Evolutionary conservation across 2,797 vertebrate genomes (phyloP).

Genomic region (Neosilurus hyrtlii): DNA sequence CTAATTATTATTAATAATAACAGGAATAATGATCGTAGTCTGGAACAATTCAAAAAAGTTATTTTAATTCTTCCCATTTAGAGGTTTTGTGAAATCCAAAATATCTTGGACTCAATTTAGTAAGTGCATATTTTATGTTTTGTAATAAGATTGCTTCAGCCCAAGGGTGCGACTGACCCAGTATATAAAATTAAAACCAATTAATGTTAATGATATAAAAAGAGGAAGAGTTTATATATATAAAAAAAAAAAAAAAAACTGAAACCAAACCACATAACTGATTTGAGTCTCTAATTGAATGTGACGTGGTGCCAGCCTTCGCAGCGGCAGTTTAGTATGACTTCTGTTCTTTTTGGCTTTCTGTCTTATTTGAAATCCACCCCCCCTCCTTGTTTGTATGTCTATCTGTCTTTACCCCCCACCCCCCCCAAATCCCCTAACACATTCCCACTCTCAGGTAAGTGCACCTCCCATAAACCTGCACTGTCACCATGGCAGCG

Average conservation of each 20-base stretch:
- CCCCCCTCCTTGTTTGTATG: slow-evolving; percentile 56
- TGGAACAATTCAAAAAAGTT: too few species aligned
- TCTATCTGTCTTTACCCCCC: slow-evolving; percentile 55
- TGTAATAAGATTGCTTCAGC: slow-evolving; percentile 69
- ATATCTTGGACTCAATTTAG: not conserved
- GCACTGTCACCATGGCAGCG: slow-evolving; percentile 93
- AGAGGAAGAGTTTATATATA: slow-evolving; percentile 55
- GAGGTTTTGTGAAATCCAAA: not conserved
- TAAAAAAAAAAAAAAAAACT: slow-evolving; percentile 68
- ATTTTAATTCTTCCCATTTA: slow-evolving; percentile 37
- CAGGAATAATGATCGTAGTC: not conserved
- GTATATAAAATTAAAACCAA: slow-evolving; percentile 40
- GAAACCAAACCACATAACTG: slow-evolving; percentile 71
- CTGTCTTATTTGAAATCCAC: slow-evolving; percentile 69
- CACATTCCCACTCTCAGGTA: slow-evolving; percentile 81
- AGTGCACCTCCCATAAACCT: slow-evolving; percentile 77
- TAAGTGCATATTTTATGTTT: not conserved
- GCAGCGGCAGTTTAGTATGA: slow-evolving; percentile 78
- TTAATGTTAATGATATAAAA: slow-evolving; percentile 23
- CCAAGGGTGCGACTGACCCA: slow-evolving; percentile 84
- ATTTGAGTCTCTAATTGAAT: slow-evolving; percentile 71
- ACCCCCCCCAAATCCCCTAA: slow-evolving; percentile 58
- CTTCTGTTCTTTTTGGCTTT: slow-evolving; percentile 70
- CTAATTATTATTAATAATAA: not conserved
- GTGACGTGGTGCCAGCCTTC: slow-evolving; percentile 63